Base-by-base conservation (phyloP, 2,797 vertebrate genomes). In the Chiroxiphia lanceolata region DNA sequence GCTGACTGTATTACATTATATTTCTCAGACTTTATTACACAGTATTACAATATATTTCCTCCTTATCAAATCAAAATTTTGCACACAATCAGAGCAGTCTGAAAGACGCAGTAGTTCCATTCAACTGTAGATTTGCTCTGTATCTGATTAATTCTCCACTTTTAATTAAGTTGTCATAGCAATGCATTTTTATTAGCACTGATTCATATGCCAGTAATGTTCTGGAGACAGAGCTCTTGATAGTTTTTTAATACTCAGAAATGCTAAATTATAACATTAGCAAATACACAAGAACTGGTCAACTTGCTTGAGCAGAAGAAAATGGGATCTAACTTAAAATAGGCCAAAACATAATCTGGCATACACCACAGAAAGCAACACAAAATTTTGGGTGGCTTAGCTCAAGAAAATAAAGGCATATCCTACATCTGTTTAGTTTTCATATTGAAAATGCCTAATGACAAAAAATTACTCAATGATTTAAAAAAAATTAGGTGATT, bases 91-190 rank as follows among this genome's bases (percentile, higher is more conserved):
- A 83, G 47, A 75, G 36, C 16, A 76, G 45, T 51, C 13, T 78
- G 68, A 91, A 90, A 79, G 70, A 91, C 42, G 25, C 34, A 68
- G 34, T 31, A 40, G 17, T 59, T 75, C 53, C 69, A 74, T 80
- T 61, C 36, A 93, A 36, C 51, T 65, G 40, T 33, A 89, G 36
- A 89, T 77, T 72, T 80, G 23, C 27, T 83, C 50, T 74, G 50
- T 89, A 81, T 84, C 31, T 69, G 74, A 93, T 69, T 47, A 78
- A 75, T 95, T 86, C 26, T 80, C 16, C 50, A 56, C 79, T 87
- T 85, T 89, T 85, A 95, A 96, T 96, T 78, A 95, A 87, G 89
- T 83, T 94, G 84, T 86, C 93, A 81, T 83, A 91, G 76, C 38
- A 70, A 47, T 79, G 38, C 25, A 92, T 93, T 95, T 96, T 93